Conservation (phyloP, 2,888 invertebrate genomes). For the Drosophila cracens region DNA sequence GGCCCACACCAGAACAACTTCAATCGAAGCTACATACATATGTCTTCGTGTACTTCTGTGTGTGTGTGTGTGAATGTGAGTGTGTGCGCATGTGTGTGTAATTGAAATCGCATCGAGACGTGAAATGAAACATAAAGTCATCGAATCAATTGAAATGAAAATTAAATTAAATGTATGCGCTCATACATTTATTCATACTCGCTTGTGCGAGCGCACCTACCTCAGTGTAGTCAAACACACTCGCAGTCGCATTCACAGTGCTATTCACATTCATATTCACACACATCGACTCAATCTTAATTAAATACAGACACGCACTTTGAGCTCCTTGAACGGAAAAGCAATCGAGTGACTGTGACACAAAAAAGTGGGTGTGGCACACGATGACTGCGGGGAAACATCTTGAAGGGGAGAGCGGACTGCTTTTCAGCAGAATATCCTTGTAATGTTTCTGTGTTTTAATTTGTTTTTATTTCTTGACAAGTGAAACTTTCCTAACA, state of each 20-base stretch:
- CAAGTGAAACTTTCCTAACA: not conserved
- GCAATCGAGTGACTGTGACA: constrained; percentile 53
- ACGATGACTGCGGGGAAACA: not conserved
- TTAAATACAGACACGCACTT: constrained; percentile 73
- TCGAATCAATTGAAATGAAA: constrained; percentile 80
- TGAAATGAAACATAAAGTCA: constrained; percentile 80
- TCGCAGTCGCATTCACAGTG: constrained; percentile 13
- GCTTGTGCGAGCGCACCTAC: constrained; percentile 31
- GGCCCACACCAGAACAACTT: constrained; percentile 25
- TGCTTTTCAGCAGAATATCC: constrained; percentile 28
- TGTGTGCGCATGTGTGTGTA: constrained; percentile 42
- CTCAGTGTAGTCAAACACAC: constrained; percentile 23
- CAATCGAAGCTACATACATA: constrained; percentile 19
- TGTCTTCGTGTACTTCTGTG: not conserved
- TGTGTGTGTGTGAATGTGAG: constrained; percentile 18
- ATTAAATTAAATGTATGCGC: constrained; percentile 78
- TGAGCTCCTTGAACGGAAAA: constrained; percentile 69
- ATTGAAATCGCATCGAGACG: constrained; percentile 77
- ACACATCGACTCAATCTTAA: constrained; percentile 66
- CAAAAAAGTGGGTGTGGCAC: constrained; percentile 7
- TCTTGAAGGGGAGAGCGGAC: not conserved
- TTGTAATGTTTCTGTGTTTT: constrained; percentile 4
- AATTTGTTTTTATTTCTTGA: not conserved
- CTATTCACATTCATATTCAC: constrained; percentile 33
- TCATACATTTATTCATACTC: constrained; percentile 74